Percentiles rank a stretch among this genome's conserved stretches.
Conservation (phyloP, 2,888 invertebrate species). For the Spatulosminthurus flaviceps region DNA sequence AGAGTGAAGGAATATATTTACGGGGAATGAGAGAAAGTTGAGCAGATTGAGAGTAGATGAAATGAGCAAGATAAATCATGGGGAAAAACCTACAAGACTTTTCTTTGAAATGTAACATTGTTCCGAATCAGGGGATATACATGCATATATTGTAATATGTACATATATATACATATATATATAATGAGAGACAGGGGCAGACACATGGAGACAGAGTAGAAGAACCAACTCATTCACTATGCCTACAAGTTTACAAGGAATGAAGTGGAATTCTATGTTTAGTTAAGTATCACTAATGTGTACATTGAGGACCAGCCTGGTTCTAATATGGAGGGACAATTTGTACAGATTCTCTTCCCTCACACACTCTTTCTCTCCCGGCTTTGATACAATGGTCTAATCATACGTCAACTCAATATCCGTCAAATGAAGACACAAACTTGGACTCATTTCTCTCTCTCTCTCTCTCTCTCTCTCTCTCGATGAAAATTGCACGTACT, state of each 20-base stretch:
- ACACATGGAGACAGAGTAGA: not conserved
- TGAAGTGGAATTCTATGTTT: constrained; percentile 37
- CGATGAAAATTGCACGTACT: too few relatives aligned
- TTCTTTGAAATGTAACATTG: constrained; percentile 26
- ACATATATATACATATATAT: not conserved
- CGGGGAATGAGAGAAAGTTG: constrained; percentile 28
- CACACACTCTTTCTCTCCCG: not conserved
- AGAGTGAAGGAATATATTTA: not conserved
- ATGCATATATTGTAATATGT: too few relatives aligned
- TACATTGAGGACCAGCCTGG: not conserved
- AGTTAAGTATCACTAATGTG: constrained; percentile 32
- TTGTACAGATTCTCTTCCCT: not conserved
- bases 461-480: too few relatives aligned
- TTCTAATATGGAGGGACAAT: not conserved
- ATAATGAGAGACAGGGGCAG: not conserved
- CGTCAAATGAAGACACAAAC: constrained; percentile 24
- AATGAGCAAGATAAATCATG: constrained; percentile 45
- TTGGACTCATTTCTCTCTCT: not conserved
- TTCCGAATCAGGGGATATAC: constrained; percentile 3
- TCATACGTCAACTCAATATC: constrained; percentile 25
- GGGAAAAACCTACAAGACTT: constrained; percentile 26
- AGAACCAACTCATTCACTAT: not conserved
- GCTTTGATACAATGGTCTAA: constrained; percentile 15
- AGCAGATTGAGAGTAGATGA: constrained; percentile 44
- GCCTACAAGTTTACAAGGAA: constrained; percentile 9